phyloP scores from a whole-genome alignment of 2,888 invertebrate species.

The Metallyticus violacea region DNA sequence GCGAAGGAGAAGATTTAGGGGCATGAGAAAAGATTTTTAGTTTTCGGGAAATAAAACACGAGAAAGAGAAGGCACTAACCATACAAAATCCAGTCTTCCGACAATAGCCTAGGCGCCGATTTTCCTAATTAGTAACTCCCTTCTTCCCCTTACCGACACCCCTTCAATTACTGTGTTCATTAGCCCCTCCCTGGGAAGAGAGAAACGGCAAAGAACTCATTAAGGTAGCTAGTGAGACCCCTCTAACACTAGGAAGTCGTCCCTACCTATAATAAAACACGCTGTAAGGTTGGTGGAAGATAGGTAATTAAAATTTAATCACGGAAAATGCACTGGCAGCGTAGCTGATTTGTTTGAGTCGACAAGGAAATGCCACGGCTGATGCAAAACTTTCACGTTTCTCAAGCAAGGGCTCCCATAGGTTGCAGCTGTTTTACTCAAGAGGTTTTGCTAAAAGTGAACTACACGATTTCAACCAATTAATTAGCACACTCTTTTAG shows the following conservation, averaged over 20 bases:
- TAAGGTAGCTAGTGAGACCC: constrained; percentile 11
- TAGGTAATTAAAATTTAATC: constrained; percentile 26
- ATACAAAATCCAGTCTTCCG: background rate
- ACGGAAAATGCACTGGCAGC: constrained; percentile 4
- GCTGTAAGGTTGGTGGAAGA: background rate
- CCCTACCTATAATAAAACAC: background rate
- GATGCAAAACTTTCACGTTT: background rate
- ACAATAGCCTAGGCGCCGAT: constrained; percentile 15
- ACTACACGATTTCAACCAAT: too few species aligned
- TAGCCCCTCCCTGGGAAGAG: constrained; percentile 14
- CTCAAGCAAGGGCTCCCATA: background rate
- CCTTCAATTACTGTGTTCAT: constrained; percentile 27
- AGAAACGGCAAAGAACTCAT: constrained; percentile 27
- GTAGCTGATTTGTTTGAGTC: background rate
- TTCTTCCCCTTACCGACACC: background rate
- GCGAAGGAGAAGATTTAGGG: background rate
- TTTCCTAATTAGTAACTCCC: constrained; percentile 26
- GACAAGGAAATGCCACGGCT: background rate
- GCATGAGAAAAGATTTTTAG: background rate
- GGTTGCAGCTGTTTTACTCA: too few species aligned
- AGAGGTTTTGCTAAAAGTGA: too few species aligned
- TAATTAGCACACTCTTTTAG: too few species aligned
- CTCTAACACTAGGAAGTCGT: background rate
- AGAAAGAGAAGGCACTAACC: background rate
- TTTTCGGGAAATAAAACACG: background rate